Evolutionary conservation across 2,113 vertebrate species (phyloP).

Genomic region (Taxidea taxus): DNA sequence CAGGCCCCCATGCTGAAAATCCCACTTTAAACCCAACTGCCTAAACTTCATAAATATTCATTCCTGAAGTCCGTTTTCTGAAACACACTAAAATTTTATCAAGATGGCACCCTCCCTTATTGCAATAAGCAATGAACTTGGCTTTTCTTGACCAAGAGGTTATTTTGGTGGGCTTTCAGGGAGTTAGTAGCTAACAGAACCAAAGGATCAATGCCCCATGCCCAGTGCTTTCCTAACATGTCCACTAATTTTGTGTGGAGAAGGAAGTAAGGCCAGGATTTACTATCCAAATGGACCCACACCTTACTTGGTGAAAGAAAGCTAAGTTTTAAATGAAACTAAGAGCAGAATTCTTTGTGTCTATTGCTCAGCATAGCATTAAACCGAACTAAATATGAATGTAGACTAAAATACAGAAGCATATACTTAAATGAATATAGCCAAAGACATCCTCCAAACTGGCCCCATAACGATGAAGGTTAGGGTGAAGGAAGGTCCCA

Average conservation of each 20-base stretch:
- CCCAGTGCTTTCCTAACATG: background rate
- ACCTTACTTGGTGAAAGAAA: background rate
- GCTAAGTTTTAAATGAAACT: background rate
- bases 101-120: background rate
- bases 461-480: background rate
- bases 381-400: background rate
- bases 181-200: background rate
- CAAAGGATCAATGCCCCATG: background rate
- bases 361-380: background rate
- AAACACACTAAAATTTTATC: background rate
- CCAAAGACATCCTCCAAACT: background rate
- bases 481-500: background rate
- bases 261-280: background rate
- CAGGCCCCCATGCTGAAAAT: background rate
- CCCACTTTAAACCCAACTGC: background rate
- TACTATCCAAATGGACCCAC: background rate
- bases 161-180: background rate
- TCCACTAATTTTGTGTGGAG: background rate
- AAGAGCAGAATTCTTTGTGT: background rate
- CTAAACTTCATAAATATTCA: background rate
- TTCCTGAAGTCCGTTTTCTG: background rate
- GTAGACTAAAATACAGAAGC: background rate
- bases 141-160: background rate
- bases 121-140: background rate
- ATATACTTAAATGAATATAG: background rate